Evolutionary conservation across 2,113 vertebrate species (phyloP), one percentile per base, ranked within the genome.

Genomic region (Microcebus murinus): DNA sequence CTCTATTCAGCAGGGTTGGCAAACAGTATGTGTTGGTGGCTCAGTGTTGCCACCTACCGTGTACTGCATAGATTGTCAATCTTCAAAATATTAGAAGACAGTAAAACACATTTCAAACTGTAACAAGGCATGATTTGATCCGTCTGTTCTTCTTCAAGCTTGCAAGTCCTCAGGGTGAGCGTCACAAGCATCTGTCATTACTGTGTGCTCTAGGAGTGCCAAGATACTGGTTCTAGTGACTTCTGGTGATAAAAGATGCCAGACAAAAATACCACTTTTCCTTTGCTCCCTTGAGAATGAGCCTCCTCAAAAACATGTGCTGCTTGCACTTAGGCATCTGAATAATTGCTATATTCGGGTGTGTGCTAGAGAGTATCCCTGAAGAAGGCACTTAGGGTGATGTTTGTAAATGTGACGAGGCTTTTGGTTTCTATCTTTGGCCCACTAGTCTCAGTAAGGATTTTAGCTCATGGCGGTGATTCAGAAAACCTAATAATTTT

Each of bases 1-100:
- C 59, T 79, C 20, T 87, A 20, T 87, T 73, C 89, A 71, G n/a
- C n/a, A 65, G 71, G 45, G 34, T 87, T 94, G 91, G 94, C 55
- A 94, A 87, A 81, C 86, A 57, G 82, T 50, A 36, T 57, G 3
- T 12, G 48, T 68, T 93, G 8, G 2, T 68, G 59, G 79, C 94
- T 94, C 93, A 80, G 91, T 95, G 91, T 91, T 97, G 97, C 96
- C 96, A 91, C 89, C 96, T 97, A 79, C 87, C 1, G 94, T 87
- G 42, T 59, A 73, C 59, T 76, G n/a, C 7, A 0, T 52, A 29
- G 59, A 85, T 79, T 79, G 85, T 87, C 96, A 85, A 1, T 92
- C 63, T 91, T 91, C 65, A 94, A 61, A 92, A 76, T 67, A 79
- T 0, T 61, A 45, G 65, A 89, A 93, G 83, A 65, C 63, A 93